Conservation (phyloP, 2,888 invertebrate species). For the Phrixothrix hirtus region DNA sequence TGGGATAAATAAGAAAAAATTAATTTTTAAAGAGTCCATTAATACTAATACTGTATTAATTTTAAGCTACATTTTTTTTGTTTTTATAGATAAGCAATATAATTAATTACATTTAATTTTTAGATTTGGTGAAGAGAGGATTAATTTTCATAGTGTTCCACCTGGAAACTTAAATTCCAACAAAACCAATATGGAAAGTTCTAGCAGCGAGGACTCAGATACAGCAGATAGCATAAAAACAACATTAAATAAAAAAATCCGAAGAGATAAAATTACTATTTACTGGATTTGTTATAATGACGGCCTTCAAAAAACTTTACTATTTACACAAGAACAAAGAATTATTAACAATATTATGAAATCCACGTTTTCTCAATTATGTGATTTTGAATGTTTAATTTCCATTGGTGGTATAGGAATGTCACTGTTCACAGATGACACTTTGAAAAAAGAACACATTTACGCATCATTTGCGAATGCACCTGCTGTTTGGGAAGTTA, state of each 20-base stretch:
- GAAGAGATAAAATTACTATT: constrained; percentile 75
- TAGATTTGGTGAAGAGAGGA: constrained; percentile 71
- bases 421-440: constrained; percentile 58
- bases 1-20: no score
- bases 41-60: no score
- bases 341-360: constrained; percentile 66
- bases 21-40: no score
- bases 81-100: no score
- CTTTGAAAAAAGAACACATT: constrained; percentile 65
- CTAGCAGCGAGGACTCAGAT: constrained; percentile 64
- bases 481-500: constrained; percentile 80
- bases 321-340: constrained; percentile 76
- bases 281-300: constrained; percentile 83
- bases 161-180: constrained; percentile 58
- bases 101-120: no score
- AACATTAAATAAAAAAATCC: constrained; percentile 63
- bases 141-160: constrained; percentile 71
- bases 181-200: constrained; percentile 52
- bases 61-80: no score
- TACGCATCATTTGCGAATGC: constrained; percentile 70
- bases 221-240: constrained; percentile 51
- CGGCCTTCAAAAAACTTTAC: constrained; percentile 71
- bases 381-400: constrained; percentile 69
- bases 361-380: constrained; percentile 67
- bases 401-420: constrained; percentile 71